Percentiles rank a stretch among this genome's conserved stretches.
Conservation (phyloP, 2,888 invertebrate species). For the Myathropa florea region DNA sequence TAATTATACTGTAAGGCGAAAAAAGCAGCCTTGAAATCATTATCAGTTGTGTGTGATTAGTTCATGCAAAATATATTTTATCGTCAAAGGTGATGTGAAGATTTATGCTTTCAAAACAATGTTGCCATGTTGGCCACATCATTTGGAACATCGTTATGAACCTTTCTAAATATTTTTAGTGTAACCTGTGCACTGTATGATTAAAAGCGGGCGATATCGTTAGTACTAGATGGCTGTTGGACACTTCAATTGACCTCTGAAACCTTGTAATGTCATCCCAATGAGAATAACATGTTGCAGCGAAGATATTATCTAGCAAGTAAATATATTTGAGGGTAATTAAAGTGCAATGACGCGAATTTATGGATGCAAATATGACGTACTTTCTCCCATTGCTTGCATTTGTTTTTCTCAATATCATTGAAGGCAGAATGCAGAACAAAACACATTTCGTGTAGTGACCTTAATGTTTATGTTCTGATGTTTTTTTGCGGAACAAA, state of each 20-base stretch:
- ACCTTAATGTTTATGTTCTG: neutral
- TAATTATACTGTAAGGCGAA: neutral
- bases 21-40: neutral
- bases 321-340: no score
- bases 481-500: neutral
- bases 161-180: no score
- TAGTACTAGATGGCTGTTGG: no score
- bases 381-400: neutral
- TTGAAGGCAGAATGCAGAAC: neutral
- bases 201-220: no score
- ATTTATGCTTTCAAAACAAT: neutral
- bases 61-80: neutral
- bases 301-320: neutral
- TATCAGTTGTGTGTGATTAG: neutral
- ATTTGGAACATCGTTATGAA: no score
- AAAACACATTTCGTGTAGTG: neutral
- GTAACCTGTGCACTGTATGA: no score
- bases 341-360: neutral
- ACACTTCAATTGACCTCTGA: no score
- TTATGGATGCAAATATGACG: neutral
- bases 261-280: no score
- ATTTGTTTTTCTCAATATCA: neutral
- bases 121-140: neutral
- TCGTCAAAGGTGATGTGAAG: neutral
- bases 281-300: neutral